Base-by-base conservation (phyloP, 2,888 invertebrate genomes). In the Clistopyga incitator region DNA sequence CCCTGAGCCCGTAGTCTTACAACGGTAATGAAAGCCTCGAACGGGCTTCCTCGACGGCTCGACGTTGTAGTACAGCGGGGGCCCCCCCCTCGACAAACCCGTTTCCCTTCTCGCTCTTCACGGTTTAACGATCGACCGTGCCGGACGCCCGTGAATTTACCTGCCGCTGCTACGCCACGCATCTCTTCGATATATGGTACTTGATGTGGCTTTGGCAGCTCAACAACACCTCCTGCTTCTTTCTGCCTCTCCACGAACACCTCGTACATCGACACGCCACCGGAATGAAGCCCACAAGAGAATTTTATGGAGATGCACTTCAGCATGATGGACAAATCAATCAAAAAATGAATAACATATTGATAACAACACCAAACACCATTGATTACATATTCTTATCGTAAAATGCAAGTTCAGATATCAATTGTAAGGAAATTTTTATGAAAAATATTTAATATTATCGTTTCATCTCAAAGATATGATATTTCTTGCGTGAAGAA, bases 1-100 rank as follows among this genome's bases (percentile, higher is more conserved):
- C 90, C 90, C 89, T 90, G 90, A 90, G 88, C 82, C 87, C 84
- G 90, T 87, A 91, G 86, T 91, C 90, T 90, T 90, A 89, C 90
- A 90, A 90, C 89, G 88, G 90, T 90, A 90, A 90, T 90, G 88
- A 89, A 89, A 90, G 90, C 89, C 91, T 88, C 86, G 84, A 76
- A 67, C 88, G 82, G 89, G 90, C 90, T 90, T 90, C 90, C 88
- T 90, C 87, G 89, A 70, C 81, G 68, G 52, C 84, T 64, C 64
- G 38, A 68, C 79, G 85, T 82, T 76, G 67, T 70, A 84, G 81
- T 70, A 65, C 83, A 74, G 59, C 25, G 47, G 59, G 68, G 59
- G 47, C 11, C 79, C 70, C 70, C 79, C 70, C 79, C 67, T 68
- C 78, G 81, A 86, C 86, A 90, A 90, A 90, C 90, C 89, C 89